phyloP scores from a whole-genome alignment of 1,140 invertebrate genomes.

The Metopolophium dirhodum region DNA sequence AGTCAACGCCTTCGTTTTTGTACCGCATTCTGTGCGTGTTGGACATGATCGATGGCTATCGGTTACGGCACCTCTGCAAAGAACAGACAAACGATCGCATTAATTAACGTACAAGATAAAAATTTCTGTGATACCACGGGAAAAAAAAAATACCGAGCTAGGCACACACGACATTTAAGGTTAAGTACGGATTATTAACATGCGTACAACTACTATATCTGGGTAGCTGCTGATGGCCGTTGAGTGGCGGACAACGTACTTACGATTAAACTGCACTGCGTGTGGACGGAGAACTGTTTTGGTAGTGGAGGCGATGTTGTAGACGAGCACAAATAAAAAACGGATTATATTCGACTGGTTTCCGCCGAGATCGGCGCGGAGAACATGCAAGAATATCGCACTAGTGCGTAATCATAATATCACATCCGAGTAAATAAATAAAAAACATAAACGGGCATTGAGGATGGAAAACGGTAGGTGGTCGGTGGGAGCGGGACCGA shows the following conservation, averaged over 20 bases:
- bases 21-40: conserved; percentile 86
- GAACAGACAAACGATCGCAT: neutral
- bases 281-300: too few relatives aligned
- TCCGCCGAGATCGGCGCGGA: neutral
- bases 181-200: conserved; percentile 28
- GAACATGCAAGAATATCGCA: conserved; percentile 3
- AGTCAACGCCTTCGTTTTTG: conserved; percentile 92
- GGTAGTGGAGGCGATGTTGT: neutral
- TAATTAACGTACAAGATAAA: neutral
- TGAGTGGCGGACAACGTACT: neutral
- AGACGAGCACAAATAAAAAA: neutral
- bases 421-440: conserved; percentile 32
- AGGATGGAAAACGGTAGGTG: neutral
- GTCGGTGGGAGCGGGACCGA: neutral
- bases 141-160: neutral
- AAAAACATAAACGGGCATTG: neutral
- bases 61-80: neutral
- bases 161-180: conserved; percentile 25
- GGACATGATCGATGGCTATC: neutral
- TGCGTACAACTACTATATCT: neutral
- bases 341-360: neutral
- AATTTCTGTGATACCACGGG: neutral
- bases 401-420: conserved; percentile 25
- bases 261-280: neutral
- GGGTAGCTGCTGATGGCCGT: neutral